Conservation (phyloP, 2,888 invertebrate genomes). For the Hirtodrosophila trivittata region DNA sequence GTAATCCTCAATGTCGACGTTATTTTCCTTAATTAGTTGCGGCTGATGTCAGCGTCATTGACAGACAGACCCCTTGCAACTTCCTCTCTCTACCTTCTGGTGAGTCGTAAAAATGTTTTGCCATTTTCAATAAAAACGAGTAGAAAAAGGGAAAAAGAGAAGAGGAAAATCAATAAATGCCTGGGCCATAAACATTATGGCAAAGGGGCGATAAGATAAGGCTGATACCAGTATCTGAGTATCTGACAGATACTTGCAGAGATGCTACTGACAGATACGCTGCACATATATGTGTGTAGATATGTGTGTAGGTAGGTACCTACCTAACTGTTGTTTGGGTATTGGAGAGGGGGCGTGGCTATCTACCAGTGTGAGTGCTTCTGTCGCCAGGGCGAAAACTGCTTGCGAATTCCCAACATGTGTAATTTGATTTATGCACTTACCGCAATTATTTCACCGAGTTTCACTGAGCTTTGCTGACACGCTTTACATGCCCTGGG, state of each 20-base stretch:
- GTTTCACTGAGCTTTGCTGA: conserved; percentile 77
- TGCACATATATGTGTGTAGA: not conserved
- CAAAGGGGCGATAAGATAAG: conserved; percentile 53
- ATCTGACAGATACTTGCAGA: conserved; percentile 28
- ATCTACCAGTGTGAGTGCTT: conserved; percentile 32
- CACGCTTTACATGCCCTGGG: conserved; percentile 75
- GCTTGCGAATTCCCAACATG: conserved; percentile 59
- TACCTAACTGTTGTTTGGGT: conserved; percentile 23
- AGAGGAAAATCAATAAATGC: conserved; percentile 53
- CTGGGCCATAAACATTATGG: conserved; percentile 20
- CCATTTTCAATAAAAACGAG: conserved; percentile 40
- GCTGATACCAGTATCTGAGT: not conserved
- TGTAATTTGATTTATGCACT: conserved; percentile 62
- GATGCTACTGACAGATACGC: conserved; percentile 39
- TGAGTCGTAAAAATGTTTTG: conserved; percentile 43
- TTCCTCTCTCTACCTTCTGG: not conserved
- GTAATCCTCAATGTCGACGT: conserved; percentile 48
- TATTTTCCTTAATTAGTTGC: conserved; percentile 62
- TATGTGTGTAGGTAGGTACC: not conserved
- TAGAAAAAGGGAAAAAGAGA: conserved; percentile 11
- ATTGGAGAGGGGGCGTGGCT: conserved; percentile 23
- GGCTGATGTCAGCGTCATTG: conserved; percentile 49
- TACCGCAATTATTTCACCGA: conserved; percentile 75
- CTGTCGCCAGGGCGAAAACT: conserved; percentile 38
- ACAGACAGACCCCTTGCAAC: conserved; percentile 46